Conservation (phyloP, 1,140 invertebrate species). For the Drosophila rhopaloa region DNA sequence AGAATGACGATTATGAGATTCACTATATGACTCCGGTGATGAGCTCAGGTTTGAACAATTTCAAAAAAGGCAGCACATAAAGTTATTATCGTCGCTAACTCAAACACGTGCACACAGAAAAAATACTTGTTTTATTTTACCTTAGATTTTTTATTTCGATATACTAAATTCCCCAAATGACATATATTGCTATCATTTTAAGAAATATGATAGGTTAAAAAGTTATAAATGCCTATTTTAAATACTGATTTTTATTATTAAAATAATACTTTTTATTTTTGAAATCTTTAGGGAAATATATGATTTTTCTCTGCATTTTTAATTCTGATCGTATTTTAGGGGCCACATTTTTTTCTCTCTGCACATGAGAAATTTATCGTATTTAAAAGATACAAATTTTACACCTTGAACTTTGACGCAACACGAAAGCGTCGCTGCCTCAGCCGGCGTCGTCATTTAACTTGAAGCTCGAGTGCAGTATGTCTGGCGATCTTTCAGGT, state of each 20-base stretch:
- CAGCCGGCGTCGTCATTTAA: conserved; percentile 30
- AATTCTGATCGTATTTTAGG: not conserved
- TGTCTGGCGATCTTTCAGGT: conserved; percentile 41
- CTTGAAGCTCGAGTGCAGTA: conserved; percentile 45
- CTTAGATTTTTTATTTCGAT: too few relatives aligned
- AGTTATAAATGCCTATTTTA: too few relatives aligned
- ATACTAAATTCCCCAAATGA: too few relatives aligned
- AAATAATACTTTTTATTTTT: too few relatives aligned
- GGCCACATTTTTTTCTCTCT: not conserved
- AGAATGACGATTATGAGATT: conserved; percentile 7
- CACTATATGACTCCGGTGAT: conserved; percentile 26
- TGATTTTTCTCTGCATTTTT: too few relatives aligned
- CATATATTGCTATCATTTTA: too few relatives aligned
- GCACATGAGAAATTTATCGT: conserved; percentile 57
- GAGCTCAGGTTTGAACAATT: conserved; percentile 63
- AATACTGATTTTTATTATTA: too few relatives aligned
- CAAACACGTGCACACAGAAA: not conserved
- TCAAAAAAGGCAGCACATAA: conserved; percentile 21
- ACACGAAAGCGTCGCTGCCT: conserved; percentile 19
- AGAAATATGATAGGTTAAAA: too few relatives aligned
- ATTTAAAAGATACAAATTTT: conserved; percentile 16
- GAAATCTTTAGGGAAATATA: too few relatives aligned
- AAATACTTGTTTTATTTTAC: not conserved
- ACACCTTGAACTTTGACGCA: conserved; percentile 79
- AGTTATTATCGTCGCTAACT: conserved; percentile 14